Evolutionary conservation across 1,140 invertebrate genomes (phyloP).

Genomic region (Sycophaga agraensis): DNA sequence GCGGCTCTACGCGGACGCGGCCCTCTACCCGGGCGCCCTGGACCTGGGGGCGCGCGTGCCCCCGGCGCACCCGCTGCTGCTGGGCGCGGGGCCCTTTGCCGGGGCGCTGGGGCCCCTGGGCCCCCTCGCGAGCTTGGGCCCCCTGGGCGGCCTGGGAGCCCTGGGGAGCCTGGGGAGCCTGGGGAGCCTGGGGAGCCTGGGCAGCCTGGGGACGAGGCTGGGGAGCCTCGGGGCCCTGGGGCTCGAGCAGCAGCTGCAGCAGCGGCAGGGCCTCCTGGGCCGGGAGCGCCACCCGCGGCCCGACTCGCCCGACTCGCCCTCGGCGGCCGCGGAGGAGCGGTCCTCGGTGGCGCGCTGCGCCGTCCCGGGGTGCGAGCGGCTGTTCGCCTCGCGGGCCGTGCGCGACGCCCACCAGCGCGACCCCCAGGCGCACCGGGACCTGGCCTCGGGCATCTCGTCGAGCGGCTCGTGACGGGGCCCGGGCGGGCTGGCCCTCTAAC

Average conservation of each 20-base stretch:
- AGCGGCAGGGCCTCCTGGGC: no score
- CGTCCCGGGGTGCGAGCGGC: slow-evolving; percentile 62
- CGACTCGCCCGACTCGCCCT: slow-evolving; percentile 32
- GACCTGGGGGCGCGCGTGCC: slow-evolving; percentile 49
- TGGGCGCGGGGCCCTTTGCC: no score
- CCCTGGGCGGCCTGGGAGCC: no score
- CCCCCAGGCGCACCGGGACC: slow-evolving; percentile 52
- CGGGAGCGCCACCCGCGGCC: no score
- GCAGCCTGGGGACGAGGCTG: no score
- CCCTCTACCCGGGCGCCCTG: slow-evolving; percentile 43
- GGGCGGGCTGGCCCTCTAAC: no score
- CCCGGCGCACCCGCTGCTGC: slow-evolving; percentile 45
- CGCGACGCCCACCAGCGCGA: slow-evolving; percentile 63
- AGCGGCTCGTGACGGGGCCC: slow-evolving; percentile 55
- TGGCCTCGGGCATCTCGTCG: slow-evolving; percentile 41
- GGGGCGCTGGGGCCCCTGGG: no score
- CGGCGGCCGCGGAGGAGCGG: slow-evolving; percentile 44
- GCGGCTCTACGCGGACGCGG: slow-evolving; percentile 75
- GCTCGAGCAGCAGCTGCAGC: no score
- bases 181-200: no score
- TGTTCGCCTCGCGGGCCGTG: slow-evolving; percentile 63
- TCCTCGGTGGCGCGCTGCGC: slow-evolving; percentile 56
- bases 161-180: no score
- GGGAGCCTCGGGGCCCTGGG: no score
- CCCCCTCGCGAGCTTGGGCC: no score